Conservation (phyloP, 2,113 vertebrate genomes). For the Catharus bicknelli region DNA sequence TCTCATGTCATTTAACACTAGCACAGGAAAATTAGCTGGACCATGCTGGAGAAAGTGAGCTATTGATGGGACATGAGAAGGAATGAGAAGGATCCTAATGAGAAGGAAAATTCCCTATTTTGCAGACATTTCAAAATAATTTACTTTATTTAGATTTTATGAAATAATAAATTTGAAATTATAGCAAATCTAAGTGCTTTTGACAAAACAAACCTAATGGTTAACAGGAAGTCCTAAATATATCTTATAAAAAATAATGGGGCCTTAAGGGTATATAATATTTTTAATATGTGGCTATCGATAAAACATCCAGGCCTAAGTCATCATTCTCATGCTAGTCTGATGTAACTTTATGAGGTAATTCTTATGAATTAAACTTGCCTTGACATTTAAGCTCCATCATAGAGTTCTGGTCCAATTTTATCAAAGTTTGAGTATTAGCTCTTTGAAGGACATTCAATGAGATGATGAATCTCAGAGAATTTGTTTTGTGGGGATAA, state of each 20-base stretch:
- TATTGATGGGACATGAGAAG: not conserved
- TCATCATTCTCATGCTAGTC: not conserved
- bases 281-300: not conserved
- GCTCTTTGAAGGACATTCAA: fast-evolving
- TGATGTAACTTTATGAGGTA: not conserved
- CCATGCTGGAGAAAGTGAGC: not conserved
- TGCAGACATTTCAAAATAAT: not conserved
- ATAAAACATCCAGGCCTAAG: not conserved
- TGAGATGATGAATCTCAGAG: not conserved
- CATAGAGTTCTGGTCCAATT: not conserved
- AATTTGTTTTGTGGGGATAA: not conserved
- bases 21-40: not conserved
- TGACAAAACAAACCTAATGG: not conserved
- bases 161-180: not conserved
- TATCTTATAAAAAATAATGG: not conserved
- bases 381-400: not conserved
- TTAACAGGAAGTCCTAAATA: not conserved
- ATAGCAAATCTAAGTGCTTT: not conserved
- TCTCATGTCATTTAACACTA: not conserved
- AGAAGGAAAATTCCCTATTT: not conserved
- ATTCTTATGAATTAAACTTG: not conserved
- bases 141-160: not conserved
- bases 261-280: not conserved
- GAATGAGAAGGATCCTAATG: not conserved
- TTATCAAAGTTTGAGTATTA: not conserved